A percentile compares a stretch with the other conserved stretches of the same genome.
Evolutionary conservation across 1,140 invertebrate species (phyloP).

Genomic region (Luehdorfia chinensis): DNA sequence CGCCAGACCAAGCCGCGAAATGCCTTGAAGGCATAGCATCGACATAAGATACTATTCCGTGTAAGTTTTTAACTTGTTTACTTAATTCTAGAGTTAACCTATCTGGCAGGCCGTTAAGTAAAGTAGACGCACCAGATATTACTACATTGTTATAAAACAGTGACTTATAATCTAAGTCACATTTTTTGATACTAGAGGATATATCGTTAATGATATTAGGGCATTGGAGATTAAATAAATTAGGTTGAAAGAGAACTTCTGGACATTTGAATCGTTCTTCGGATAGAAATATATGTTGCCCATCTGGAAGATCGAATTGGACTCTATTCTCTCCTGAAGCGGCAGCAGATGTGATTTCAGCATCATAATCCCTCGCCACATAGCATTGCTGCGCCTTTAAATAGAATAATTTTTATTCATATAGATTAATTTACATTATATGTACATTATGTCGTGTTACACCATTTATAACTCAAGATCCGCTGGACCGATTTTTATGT

Average conservation of each 20-base stretch:
- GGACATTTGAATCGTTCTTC: conserved; percentile 92
- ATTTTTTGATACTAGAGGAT: conserved; percentile 90
- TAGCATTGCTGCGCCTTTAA: conserved; percentile 74
- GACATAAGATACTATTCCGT: conserved; percentile 89
- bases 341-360: conserved; percentile 19
- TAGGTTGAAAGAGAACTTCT: conserved; percentile 91
- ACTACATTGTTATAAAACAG: conserved; percentile 90
- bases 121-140: conserved; percentile 78
- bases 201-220: conserved; percentile 88
- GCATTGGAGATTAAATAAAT: conserved; percentile 85
- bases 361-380: conserved; percentile 38
- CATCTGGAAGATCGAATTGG: conserved; percentile 89
- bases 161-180: conserved; percentile 88
- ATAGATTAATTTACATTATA: no score
- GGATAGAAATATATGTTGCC: conserved; percentile 89
- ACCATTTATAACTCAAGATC: no score
- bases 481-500: no score
- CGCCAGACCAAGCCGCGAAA: conserved; percentile 86
- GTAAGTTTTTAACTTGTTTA: conserved; percentile 77
- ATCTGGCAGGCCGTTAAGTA: neutral
- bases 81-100: conserved; percentile 89
- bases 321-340: conserved; percentile 55
- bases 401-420: neutral
- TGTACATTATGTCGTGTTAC: no score
- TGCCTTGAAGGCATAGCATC: conserved; percentile 91